These are phyloP conservation scores for Lytechinus variegatus DNA, from an alignment of 35 echinoderm and acorn worm genomes.

Conservation along the genomic window DNA sequence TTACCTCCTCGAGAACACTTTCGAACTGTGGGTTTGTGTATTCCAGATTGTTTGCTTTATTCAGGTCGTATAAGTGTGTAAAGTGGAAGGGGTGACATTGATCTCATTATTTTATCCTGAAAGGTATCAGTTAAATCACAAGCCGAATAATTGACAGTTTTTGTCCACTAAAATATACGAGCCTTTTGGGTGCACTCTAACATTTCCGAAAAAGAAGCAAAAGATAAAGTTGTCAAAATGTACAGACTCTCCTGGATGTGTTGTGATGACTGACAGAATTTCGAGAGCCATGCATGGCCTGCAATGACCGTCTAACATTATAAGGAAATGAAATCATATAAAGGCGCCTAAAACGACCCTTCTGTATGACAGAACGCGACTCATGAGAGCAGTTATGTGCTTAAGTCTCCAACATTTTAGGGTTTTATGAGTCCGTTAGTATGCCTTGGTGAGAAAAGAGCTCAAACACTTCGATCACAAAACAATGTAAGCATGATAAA, in stretches of 20 bases:
- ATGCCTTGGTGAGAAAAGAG: background rate
- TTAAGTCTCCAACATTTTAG: constrained; percentile 6
- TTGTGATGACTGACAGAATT: constrained; percentile 13
- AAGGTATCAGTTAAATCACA: background rate
- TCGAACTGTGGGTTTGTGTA: too few species aligned
- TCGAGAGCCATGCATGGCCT: background rate
- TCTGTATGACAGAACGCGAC: background rate
- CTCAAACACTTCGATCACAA: background rate
- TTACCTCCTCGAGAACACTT: too few species aligned
- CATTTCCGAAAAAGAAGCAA: background rate
- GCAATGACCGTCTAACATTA: constrained; percentile 1
- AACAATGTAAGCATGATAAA: background rate
- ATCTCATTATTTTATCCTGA: background rate
- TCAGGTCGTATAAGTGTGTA: background rate
- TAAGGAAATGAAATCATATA: constrained; percentile 8
- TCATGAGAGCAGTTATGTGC: constrained; percentile 10
- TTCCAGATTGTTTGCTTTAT: background rate
- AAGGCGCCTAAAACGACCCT: constrained; percentile 7
- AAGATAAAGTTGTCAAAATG: constrained; percentile 7
- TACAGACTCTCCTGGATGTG: background rate
- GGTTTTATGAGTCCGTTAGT: constrained; percentile 8
- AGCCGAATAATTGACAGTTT: background rate
- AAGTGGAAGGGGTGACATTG: background rate
- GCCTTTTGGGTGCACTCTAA: background rate
- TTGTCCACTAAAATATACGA: background rate